Percentiles rank a stretch among this genome's conserved stretches.
Conservation (phyloP, 2,113 vertebrate species). For the Rattus rattus region DNA sequence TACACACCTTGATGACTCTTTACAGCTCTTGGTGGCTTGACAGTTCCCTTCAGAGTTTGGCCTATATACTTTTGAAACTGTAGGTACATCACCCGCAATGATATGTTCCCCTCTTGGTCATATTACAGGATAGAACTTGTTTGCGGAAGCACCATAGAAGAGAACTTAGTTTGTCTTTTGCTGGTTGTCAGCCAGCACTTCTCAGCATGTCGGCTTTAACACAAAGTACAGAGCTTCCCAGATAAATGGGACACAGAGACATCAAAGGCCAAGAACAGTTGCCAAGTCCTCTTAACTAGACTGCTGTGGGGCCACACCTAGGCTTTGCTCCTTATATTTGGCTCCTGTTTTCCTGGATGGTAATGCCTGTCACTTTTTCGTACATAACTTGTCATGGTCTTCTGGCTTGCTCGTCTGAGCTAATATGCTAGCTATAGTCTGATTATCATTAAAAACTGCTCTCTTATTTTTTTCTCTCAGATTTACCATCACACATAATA, state of each 20-base stretch:
- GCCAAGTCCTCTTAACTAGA: neutral
- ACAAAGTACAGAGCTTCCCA: neutral
- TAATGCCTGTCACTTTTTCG: neutral
- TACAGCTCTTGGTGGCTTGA: neutral
- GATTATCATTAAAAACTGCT: neutral
- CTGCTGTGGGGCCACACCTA: neutral
- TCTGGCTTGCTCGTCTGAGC: neutral
- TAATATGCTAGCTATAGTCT: neutral
- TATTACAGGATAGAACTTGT: neutral
- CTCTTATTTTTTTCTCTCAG: neutral
- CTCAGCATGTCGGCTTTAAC: neutral
- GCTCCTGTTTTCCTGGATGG: neutral
- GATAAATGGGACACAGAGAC: neutral
- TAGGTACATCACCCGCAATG: neutral
- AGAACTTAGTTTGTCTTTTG: neutral
- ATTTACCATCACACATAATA: neutral
- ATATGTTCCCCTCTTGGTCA: neutral
- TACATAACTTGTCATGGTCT: neutral
- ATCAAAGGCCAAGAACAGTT: neutral
- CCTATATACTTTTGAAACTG: neutral
- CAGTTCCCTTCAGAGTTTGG: neutral
- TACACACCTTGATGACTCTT: neutral
- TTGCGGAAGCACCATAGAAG: neutral
- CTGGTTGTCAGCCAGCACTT: neutral
- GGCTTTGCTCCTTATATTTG: neutral